Percentiles rank a stretch among this genome's conserved stretches.
Conservation (phyloP, 2,113 vertebrate genomes). For the Rhinichthys klamathensis region DNA sequence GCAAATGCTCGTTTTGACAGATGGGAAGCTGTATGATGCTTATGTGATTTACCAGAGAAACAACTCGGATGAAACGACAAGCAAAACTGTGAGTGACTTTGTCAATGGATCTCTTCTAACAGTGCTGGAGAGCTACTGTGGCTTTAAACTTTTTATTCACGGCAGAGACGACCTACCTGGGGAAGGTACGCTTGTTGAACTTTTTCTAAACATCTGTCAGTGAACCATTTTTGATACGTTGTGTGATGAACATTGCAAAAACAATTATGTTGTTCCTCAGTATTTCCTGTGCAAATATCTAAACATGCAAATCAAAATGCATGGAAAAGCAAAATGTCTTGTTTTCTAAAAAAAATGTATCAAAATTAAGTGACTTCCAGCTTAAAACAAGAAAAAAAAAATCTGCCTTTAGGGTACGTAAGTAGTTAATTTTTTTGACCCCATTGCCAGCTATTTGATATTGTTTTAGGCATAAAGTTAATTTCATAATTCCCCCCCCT, state of each 20-base stretch:
- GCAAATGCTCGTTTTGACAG: slow-evolving; percentile 53
- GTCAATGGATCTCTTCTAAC: slow-evolving; percentile 57
- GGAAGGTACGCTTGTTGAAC: slow-evolving; percentile 63
- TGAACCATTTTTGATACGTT: background rate
- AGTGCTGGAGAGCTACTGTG: slow-evolving; percentile 69
- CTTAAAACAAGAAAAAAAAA: no score
- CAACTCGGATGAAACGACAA: slow-evolving; percentile 43
- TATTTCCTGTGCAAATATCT: no score
- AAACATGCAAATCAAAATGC: no score
- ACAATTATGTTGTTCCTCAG: no score
- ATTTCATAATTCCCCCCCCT: no score
- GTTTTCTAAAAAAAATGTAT: no score
- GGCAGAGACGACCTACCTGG: slow-evolving; percentile 74
- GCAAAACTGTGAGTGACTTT: slow-evolving; percentile 60
- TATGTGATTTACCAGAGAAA: slow-evolving; percentile 71
- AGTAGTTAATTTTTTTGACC: no score
- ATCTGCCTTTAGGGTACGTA: no score
- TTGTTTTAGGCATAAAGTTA: no score
- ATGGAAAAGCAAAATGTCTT: no score
- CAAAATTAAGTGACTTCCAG: no score
- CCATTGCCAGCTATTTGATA: no score
- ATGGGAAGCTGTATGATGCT: slow-evolving; percentile 68
- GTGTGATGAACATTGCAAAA: background rate
- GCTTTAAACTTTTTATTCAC: slow-evolving; percentile 73
- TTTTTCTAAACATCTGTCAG: background rate